Conservation (phyloP, 2,888 invertebrate species). For the Priapulus caudatus region DNA sequence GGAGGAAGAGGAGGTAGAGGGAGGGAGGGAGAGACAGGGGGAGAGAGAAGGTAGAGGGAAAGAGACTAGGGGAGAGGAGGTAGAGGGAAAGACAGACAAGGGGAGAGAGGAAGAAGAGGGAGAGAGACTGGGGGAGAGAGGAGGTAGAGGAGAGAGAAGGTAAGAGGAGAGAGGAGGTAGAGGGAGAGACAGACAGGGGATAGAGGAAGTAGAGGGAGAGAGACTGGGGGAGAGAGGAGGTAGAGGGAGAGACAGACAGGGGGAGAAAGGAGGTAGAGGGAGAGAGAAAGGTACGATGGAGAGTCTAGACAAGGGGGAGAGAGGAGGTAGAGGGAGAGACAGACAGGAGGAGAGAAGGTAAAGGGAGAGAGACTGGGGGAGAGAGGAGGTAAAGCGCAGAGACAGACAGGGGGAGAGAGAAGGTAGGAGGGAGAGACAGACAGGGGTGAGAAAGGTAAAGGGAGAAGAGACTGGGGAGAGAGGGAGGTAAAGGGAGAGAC, state of each 20-base stretch:
- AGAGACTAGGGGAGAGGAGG: background rate
- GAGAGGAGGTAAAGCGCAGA: background rate
- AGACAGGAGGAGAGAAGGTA: too few species aligned
- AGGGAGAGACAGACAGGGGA: conserved; percentile 1
- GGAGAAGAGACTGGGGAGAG: background rate
- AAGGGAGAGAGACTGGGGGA: background rate
- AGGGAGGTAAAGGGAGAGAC: too few species aligned
- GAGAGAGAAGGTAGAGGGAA: background rate
- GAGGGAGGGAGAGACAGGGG: too few species aligned
- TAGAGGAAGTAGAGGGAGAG: background rate
- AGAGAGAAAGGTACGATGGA: background rate
- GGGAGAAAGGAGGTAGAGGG: background rate
- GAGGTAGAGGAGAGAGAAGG: too few species aligned
- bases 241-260: background rate
- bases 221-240: background rate
- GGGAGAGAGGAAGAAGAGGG: too few species aligned
- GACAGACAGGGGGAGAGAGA: background rate
- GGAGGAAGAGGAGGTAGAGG: background rate
- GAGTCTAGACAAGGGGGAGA: background rate
- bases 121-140: too few species aligned
- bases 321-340: conserved; percentile 1
- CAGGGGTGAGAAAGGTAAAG: background rate
- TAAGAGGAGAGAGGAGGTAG: background rate
- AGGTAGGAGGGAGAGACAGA: background rate
- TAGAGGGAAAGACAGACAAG: background rate